phyloP scores from a whole-genome alignment of 30 jellyfish, hydroid and myxozoan species.

The Aurelia sp. region DNA sequence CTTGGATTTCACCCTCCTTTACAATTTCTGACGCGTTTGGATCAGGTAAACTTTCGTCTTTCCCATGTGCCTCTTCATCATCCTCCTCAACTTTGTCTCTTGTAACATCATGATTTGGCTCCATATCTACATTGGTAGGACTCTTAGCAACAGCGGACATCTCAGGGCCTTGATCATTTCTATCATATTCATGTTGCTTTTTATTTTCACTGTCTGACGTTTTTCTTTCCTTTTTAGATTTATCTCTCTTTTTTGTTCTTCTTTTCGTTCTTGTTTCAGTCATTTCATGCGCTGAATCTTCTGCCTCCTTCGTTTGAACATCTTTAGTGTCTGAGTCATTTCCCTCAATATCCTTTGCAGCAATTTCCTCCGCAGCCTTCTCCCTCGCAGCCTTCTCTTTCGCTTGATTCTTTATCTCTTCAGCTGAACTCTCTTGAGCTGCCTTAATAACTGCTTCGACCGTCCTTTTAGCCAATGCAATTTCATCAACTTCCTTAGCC shows the following conservation, averaged over 20 bases:
- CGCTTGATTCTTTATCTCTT: background rate
- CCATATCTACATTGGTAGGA: no score
- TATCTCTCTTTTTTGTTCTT: no score
- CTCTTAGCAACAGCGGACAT: no score
- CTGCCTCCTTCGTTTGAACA: no score
- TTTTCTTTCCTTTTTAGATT: background rate
- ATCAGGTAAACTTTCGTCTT: background rate
- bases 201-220: background rate
- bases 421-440: no score
- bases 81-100: no score
- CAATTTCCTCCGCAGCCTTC: background rate
- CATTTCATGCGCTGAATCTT: no score
- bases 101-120: no score
- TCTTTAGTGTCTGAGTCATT: background rate
- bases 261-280: no score
- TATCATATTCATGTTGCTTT: background rate
- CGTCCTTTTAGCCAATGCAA: no score
- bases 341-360: background rate
- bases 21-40: background rate
- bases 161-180: background rate
- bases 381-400: constrained; percentile 12
- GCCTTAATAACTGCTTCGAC: no score
- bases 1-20: background rate
- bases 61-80: no score
- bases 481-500: background rate